Percentiles rank a stretch among this genome's conserved stretches.
Evolutionary conservation across 2,113 vertebrate genomes (phyloP).

Genomic region (Candoia aspera): DNA sequence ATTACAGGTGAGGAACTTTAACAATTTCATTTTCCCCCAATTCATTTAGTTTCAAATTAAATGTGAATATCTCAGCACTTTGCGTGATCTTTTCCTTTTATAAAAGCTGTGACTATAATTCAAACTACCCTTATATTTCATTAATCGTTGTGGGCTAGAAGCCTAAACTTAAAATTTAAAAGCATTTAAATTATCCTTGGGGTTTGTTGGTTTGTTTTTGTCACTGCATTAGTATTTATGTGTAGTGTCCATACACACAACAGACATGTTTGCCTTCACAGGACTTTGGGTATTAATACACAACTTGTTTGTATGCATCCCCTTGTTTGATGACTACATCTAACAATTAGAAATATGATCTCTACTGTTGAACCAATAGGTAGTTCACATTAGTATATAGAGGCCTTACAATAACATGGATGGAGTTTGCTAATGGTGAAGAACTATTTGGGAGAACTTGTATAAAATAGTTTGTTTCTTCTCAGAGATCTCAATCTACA

Average conservation of each 20-base stretch:
- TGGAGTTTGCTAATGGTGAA: background rate
- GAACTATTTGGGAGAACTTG: background rate
- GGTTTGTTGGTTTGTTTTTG: background rate
- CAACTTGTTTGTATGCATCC: background rate
- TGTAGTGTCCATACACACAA: background rate
- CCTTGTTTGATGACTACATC: background rate
- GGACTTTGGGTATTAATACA: background rate
- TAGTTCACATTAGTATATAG: background rate
- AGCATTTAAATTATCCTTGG: background rate
- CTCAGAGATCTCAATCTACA: background rate
- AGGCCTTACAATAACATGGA: background rate
- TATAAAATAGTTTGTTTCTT: background rate
- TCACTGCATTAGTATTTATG: background rate
- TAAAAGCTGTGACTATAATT: background rate
- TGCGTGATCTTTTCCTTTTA: conserved; percentile 9
- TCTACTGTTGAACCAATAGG: background rate
- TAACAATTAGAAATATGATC: background rate
- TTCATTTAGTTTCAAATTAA: conserved; percentile 62
- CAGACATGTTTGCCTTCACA: background rate
- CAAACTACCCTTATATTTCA: background rate
- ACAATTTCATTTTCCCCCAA: conserved; percentile 58
- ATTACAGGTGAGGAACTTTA: conserved; percentile 61
- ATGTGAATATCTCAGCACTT: conserved; percentile 36
- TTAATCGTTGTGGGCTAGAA: background rate
- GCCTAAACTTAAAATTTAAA: background rate